Evolutionary conservation across 2,113 vertebrate genomes (phyloP).

Genomic region (Hucho hucho): DNA sequence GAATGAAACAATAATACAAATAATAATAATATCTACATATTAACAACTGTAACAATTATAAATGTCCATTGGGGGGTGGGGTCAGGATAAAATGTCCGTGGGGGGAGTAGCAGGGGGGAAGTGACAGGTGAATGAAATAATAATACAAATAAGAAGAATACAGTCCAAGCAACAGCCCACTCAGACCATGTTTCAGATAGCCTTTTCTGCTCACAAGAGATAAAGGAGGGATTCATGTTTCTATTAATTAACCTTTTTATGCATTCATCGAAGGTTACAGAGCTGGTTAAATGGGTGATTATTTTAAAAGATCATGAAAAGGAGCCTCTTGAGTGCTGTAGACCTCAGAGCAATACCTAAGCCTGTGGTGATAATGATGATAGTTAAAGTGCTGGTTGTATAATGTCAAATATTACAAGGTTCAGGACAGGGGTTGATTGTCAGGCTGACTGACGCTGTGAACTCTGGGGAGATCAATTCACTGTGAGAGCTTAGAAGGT

Average conservation of each 20-base stretch:
- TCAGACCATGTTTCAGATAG: conserved; percentile 4
- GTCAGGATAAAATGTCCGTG: too few relatives aligned
- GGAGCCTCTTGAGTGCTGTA: conserved; percentile 44
- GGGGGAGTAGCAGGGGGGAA: too few relatives aligned
- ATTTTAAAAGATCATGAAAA: conserved; percentile 45
- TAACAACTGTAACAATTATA: too few relatives aligned
- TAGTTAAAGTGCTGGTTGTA: conserved; percentile 38
- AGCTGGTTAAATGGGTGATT: conserved; percentile 34
- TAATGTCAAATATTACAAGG: conserved; percentile 45
- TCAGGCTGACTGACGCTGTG: conserved; percentile 32
- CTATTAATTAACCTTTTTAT: conserved; percentile 18
- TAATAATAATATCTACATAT: too few relatives aligned
- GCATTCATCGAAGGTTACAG: conserved; percentile 42
- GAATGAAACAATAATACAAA: too few relatives aligned
- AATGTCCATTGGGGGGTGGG: too few relatives aligned
- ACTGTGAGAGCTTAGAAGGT: conserved; percentile 41
- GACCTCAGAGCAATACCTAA: conserved; percentile 17
- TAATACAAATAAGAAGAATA: conserved; percentile 7
- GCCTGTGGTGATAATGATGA: conserved; percentile 7
- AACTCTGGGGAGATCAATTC: conserved; percentile 3
- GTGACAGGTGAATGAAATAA: too few relatives aligned
- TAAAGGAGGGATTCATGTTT: conserved; percentile 29
- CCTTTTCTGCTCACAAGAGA: not conserved
- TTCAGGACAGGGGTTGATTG: conserved; percentile 36
- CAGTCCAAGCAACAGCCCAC: not conserved